phyloP scores from a whole-genome alignment of 2,113 vertebrate species.

The Haplotaxodon microlepis region DNA sequence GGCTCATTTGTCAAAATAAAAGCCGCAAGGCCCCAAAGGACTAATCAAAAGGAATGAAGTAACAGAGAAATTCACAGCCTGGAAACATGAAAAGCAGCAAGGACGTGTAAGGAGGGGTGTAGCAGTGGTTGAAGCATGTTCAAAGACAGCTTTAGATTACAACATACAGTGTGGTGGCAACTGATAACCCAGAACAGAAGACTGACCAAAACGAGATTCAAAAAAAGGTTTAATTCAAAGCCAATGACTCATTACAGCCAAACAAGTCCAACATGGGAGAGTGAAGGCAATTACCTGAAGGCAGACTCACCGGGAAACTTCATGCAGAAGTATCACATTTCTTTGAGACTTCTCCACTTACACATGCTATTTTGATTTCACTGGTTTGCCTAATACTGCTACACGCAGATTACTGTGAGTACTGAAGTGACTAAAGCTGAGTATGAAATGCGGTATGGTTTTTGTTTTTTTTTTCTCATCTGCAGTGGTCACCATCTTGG shows the following conservation, averaged over 20 bases:
- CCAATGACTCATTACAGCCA: background rate
- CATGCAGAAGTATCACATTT: background rate
- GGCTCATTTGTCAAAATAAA: constrained; percentile 69
- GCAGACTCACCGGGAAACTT: background rate
- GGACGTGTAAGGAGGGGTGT: background rate
- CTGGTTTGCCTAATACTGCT: background rate
- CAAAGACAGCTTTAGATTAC: constrained; percentile 2
- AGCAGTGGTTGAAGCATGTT: background rate
- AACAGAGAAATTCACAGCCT: constrained; percentile 23
- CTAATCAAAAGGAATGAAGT: constrained; percentile 56
- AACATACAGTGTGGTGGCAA: background rate
- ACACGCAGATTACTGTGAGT: background rate
- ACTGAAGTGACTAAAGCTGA: background rate
- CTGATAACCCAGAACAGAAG: background rate
- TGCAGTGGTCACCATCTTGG: background rate
- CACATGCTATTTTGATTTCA: background rate
- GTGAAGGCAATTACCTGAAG: background rate
- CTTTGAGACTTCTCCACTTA: background rate
- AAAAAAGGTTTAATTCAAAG: background rate
- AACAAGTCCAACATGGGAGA: background rate
- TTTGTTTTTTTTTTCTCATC: rapidly evolving
- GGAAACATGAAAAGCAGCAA: constrained; percentile 28
- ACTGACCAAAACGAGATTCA: background rate
- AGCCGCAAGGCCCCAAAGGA: constrained; percentile 28
- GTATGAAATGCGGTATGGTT: background rate